Percentiles rank a stretch among this genome's conserved stretches.
phyloP scores from a whole-genome alignment of 1,140 invertebrate species.

The Cydia pomonella region DNA sequence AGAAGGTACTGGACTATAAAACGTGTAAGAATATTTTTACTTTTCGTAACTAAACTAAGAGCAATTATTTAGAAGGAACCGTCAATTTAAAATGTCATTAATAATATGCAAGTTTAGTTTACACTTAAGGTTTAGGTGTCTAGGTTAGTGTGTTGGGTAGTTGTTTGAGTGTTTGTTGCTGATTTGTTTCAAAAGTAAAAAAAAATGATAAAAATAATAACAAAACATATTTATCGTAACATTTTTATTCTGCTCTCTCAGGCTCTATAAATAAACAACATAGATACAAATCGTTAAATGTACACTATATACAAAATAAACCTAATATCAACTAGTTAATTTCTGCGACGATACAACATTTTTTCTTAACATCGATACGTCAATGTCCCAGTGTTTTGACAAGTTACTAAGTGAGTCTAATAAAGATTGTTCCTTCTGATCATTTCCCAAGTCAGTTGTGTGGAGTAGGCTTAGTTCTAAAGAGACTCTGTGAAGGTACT shows the following conservation, averaged over 20 bases:
- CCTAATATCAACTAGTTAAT: conserved; percentile 64
- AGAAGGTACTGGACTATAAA: too few relatives aligned
- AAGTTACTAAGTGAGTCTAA: conserved; percentile 54
- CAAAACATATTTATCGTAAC: conserved; percentile 26
- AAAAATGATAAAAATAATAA: too few relatives aligned
- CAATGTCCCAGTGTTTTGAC: conserved; percentile 63
- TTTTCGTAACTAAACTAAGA: too few relatives aligned
- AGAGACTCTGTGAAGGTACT: conserved; percentile 66
- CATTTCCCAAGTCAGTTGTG: conserved; percentile 58
- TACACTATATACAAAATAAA: conserved; percentile 72
- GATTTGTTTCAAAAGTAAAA: too few relatives aligned
- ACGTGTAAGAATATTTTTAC: too few relatives aligned
- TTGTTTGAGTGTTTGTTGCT: too few relatives aligned
- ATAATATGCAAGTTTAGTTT: too few relatives aligned
- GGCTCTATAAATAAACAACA: conserved; percentile 68
- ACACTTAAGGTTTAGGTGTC: too few relatives aligned
- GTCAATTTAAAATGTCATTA: too few relatives aligned
- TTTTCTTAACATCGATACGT: conserved; percentile 54
- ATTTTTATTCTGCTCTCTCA: conserved; percentile 25
- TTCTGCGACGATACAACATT: conserved; percentile 40
- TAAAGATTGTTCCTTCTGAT: conserved; percentile 52
- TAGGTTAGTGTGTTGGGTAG: too few relatives aligned
- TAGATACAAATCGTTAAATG: conserved; percentile 61
- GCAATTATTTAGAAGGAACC: too few relatives aligned
- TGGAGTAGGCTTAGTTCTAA: conserved; percentile 66